Conservation (phyloP, 1,140 invertebrate species). For the Drosophila dunni region DNA sequence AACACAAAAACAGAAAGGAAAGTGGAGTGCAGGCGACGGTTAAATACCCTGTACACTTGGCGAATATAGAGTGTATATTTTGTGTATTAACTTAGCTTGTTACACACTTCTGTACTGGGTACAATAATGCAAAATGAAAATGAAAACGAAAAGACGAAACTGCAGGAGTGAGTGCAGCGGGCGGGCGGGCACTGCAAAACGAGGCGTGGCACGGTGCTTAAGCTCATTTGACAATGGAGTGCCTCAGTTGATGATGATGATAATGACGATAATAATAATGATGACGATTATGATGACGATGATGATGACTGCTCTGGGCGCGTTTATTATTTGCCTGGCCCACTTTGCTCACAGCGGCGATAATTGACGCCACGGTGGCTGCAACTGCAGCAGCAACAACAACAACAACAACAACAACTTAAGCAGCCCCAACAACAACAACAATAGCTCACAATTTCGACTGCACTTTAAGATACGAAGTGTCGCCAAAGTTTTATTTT, state of each 20-base stretch:
- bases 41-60: too few species aligned
- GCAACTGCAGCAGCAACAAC: constrained; percentile 56
- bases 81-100: too few species aligned
- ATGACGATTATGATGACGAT: constrained; percentile 4
- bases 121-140: background rate
- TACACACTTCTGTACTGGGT: too few species aligned
- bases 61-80: too few species aligned
- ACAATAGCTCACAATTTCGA: constrained; percentile 58
- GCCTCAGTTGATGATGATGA: constrained; percentile 44
- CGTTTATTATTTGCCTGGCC: constrained; percentile 79
- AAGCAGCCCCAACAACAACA: too few species aligned
- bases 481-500: constrained; percentile 17
- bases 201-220: constrained; percentile 60
- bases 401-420: constrained; percentile 16
- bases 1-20: background rate
- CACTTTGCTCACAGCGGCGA: constrained; percentile 72
- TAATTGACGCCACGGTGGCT: constrained; percentile 81
- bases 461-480: constrained; percentile 64
- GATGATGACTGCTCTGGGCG: constrained; percentile 51
- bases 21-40: too few species aligned
- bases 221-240: constrained; percentile 81
- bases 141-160: constrained; percentile 51
- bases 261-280: constrained; percentile 4
- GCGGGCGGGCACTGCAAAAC: constrained; percentile 22
- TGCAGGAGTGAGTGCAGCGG: constrained; percentile 14